Evolutionary conservation across 2,888 invertebrate species (phyloP).

Genomic region (Orthonevra nobilis): DNA sequence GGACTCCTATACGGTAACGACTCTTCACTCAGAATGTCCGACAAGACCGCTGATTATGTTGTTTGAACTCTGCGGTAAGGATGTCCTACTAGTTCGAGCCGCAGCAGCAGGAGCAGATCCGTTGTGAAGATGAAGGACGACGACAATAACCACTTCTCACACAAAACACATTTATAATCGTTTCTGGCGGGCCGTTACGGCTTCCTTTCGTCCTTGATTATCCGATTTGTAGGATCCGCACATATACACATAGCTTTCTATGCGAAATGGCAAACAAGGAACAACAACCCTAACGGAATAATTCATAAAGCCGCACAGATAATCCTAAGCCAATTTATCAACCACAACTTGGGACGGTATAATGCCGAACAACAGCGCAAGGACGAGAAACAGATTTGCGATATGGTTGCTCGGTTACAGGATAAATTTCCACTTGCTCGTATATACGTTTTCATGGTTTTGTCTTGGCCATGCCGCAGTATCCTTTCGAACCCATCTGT

Average conservation of each 20-base stretch:
- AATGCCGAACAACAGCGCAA: slow-evolving; percentile 54
- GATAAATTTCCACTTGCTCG: slow-evolving; percentile 21
- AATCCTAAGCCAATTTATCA: slow-evolving; percentile 70
- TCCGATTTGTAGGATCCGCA: slow-evolving; percentile 49
- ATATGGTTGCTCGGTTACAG: slow-evolving; percentile 40
- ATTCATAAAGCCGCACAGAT: slow-evolving; percentile 69
- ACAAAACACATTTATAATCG: slow-evolving; percentile 61
- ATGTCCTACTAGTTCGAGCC: slow-evolving; percentile 1
- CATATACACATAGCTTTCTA: background rate
- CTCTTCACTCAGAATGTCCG: slow-evolving; percentile 23
- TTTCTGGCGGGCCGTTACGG: slow-evolving; percentile 45
- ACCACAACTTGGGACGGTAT: slow-evolving; percentile 65
- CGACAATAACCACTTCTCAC: slow-evolving; percentile 62
- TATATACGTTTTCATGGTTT: slow-evolving; percentile 5
- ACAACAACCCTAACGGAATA: slow-evolving; percentile 51
- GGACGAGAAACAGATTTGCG: slow-evolving; percentile 38
- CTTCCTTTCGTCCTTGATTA: slow-evolving; percentile 52
- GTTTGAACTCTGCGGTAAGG: slow-evolving; percentile 47
- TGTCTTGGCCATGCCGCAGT: slow-evolving; percentile 14
- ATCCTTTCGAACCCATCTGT: slow-evolving; percentile 46
- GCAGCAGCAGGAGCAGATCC: background rate
- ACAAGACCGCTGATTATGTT: slow-evolving; percentile 62
- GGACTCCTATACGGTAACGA: slow-evolving; percentile 25
- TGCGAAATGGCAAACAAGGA: slow-evolving; percentile 2
- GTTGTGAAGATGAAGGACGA: slow-evolving; percentile 29